These are phyloP conservation scores for Petrocephalus microphthalmus DNA, from an alignment of 2,113 vertebrate species.

Conservation along the genomic window DNA sequence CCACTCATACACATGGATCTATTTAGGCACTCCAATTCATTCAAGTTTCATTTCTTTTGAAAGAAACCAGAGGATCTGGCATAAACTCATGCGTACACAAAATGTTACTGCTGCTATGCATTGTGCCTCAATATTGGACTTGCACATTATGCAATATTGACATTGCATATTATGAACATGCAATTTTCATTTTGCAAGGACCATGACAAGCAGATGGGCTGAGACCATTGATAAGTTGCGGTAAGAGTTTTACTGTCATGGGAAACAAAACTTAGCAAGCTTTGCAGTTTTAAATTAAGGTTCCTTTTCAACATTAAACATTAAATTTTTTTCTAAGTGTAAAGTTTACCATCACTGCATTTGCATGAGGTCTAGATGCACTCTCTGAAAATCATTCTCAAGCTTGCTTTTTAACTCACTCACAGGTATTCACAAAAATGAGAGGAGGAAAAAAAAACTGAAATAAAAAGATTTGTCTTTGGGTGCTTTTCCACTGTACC, in stretches of 20 bases:
- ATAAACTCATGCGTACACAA: neutral
- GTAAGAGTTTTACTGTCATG: neutral
- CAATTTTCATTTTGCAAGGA: neutral
- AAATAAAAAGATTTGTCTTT: neutral
- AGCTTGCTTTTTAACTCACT: neutral
- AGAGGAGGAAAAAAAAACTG: neutral
- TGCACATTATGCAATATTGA: neutral
- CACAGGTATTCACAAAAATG: neutral
- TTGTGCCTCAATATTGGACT: neutral
- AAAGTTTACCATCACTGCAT: neutral
- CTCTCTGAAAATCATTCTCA: neutral
- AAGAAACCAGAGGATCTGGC: neutral
- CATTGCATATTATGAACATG: neutral
- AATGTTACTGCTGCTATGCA: neutral
- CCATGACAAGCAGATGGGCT: neutral
- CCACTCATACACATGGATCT: neutral
- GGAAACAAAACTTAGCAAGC: neutral
- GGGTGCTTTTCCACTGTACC: too few relatives aligned
- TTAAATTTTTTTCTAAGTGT: neutral
- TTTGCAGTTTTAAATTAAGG: neutral
- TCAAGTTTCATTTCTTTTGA: neutral
- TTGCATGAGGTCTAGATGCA: neutral
- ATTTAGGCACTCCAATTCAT: neutral
- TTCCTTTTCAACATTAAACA: neutral
- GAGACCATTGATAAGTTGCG: neutral